A percentile compares a stretch with the other conserved stretches of the same genome.
These are phyloP conservation scores for Vulpes ferrilata DNA, from an alignment of 2,113 vertebrate species.

Conservation along the genomic window DNA sequence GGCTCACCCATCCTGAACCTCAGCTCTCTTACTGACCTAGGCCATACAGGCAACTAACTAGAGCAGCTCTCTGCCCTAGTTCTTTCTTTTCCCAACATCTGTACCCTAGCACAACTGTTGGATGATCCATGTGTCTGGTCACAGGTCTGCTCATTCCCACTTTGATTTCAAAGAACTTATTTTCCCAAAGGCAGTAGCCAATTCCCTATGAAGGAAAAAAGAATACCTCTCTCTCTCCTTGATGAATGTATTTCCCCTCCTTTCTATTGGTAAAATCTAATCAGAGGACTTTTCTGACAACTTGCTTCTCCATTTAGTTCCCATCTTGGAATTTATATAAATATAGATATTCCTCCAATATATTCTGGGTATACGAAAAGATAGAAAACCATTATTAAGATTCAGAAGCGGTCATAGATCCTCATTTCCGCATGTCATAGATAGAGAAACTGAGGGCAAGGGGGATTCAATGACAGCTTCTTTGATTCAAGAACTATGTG, in stretches of 20 bases:
- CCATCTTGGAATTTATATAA: not conserved
- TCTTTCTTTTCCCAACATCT: not conserved
- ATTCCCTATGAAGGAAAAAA: not conserved
- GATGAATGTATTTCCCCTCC: not conserved
- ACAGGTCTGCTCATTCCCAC: not conserved
- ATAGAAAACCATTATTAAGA: constrained; percentile 36
- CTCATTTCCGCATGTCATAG: not conserved
- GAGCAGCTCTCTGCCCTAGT: not conserved
- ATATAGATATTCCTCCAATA: not conserved
- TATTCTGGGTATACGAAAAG: not conserved
- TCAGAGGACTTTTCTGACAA: not conserved
- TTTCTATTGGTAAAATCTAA: constrained; percentile 11
- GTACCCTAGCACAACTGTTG: not conserved
- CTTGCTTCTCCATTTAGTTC: not conserved
- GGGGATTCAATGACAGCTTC: not conserved
- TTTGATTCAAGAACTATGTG: not conserved
- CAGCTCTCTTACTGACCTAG: not conserved
- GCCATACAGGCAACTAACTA: not conserved
- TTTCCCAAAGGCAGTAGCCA: not conserved
- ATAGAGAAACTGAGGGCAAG: not conserved
- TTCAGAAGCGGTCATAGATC: not conserved
- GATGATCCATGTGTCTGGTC: not conserved
- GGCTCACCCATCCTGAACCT: not conserved
- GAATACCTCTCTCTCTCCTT: not conserved
- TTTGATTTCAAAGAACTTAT: not conserved